A percentile compares a stretch with the other conserved stretches of the same genome.
phyloP scores from a whole-genome alignment of 1,140 invertebrate species.

The Oreohelix idahoensis region DNA sequence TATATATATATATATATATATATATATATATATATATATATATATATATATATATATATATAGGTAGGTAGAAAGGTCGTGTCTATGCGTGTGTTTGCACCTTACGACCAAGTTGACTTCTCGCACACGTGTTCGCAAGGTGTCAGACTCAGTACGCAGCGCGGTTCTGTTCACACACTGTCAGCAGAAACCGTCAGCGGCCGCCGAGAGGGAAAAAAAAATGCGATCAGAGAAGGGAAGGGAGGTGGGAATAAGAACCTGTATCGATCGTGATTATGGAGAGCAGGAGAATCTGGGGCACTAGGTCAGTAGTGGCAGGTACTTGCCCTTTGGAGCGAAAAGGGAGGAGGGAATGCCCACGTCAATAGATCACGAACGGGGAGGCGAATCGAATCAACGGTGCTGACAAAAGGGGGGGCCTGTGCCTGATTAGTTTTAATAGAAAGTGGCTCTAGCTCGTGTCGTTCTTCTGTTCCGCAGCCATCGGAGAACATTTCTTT shows the following conservation, averaged over 20 bases:
- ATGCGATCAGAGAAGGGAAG: background rate
- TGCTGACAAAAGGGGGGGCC: background rate
- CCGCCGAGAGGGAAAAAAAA: no score
- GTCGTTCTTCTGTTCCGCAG: background rate
- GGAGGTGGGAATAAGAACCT: background rate
- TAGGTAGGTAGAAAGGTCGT: background rate
- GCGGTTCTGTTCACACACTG: background rate
- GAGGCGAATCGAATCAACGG: background rate
- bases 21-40: no score
- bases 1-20: no score
- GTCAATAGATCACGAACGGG: constrained; percentile 16
- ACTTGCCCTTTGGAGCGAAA: background rate
- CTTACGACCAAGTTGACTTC: no score
- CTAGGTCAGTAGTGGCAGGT: constrained; percentile 29
- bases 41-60: background rate
- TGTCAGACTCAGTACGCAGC: background rate
- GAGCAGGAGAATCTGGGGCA: constrained; percentile 20
- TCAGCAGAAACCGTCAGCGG: no score
- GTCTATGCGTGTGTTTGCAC: constrained; percentile 4
- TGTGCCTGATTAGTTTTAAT: background rate
- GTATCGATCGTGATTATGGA: constrained; percentile 25
- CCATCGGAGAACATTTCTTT: background rate
- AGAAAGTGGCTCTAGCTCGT: background rate
- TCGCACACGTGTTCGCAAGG: background rate
- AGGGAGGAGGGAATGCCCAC: background rate